Evolutionary conservation across 2,797 vertebrate genomes (phyloP), one percentile per base, ranked within the genome.

Genomic region (Smutsia gigantea): DNA sequence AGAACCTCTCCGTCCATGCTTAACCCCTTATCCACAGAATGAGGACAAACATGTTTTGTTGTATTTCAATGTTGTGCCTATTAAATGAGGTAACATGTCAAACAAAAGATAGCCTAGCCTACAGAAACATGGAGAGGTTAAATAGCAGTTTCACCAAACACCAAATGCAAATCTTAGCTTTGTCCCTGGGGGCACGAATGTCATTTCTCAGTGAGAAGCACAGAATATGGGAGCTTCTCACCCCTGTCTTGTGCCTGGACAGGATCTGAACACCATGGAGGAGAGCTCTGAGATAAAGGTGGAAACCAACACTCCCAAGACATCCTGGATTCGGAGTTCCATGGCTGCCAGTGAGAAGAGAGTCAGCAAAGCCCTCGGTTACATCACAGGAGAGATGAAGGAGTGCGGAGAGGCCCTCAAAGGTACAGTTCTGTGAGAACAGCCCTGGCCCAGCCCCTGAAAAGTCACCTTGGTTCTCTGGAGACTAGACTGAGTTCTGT

Each of bases 301-400:
- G 34, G 98, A 98, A 63, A 66, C n/a, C 0, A 53, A 13, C 0
- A 34, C 13, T 0, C 95, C 98, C 91, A 96, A 86, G 91, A 94
- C 90, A 1, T 46, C 78, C 75, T 5, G 95, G 92, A 98, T 97
- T 21, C 96, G 92, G 82, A 98, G 92, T n/a, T 78, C 92, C 51
- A 10, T 97, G 71, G 97, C 42, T 2, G 74, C 97, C 39, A 29
- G 96, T 0, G 87, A 98, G 39, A 98, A 98, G 68, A 97, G 64
- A 90, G 31, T 99, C 95, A 98, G 98, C 84, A 99, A 98, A 92
- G 98, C 96, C 42, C 92, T 99, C 49, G 98, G 98, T 37, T 99
- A 99, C 96, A 98, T 99, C 96, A 98, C 99, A 0, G 99, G 99
- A 95, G 99, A 99, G 97, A 99, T 99, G 99, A 97, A 98, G 82